phyloP scores from a whole-genome alignment of 2,888 invertebrate genomes.

The Heliconius charithonia region DNA sequence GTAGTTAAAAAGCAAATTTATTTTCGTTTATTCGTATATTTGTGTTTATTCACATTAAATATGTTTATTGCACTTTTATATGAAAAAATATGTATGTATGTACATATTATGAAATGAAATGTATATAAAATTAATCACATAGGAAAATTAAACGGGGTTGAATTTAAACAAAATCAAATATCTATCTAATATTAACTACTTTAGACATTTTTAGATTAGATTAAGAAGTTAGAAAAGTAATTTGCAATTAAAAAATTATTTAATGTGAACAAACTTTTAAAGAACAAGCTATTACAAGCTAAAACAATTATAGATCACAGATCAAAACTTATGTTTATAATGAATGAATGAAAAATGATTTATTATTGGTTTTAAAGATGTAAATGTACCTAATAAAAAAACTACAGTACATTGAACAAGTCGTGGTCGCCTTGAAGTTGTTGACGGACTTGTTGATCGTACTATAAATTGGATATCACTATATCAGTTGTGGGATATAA shows the following conservation, averaged over 20 bases:
- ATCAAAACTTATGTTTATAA: conserved; percentile 44
- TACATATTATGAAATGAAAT: too few relatives aligned
- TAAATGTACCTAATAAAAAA: neutral
- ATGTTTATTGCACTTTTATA: neutral
- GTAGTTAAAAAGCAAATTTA: neutral
- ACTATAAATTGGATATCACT: neutral
- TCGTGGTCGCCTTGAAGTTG: too few relatives aligned
- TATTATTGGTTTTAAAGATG: neutral
- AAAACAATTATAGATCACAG: conserved; percentile 55
- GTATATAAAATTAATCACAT: too few relatives aligned
- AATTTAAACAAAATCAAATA: too few relatives aligned
- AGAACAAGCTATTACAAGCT: conserved; percentile 35
- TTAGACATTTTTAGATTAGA: too few relatives aligned
- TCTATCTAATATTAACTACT: too few relatives aligned
- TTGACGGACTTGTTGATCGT: neutral
- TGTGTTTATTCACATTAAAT: conserved; percentile 20
- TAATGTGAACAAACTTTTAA: conserved; percentile 10
- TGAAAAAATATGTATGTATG: neutral
- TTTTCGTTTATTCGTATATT: too few relatives aligned
- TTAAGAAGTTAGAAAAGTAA: too few relatives aligned
- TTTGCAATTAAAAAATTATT: neutral
- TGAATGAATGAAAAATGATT: conserved; percentile 2
- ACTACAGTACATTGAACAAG: too few relatives aligned
- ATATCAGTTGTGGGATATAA: neutral
- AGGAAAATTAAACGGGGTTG: too few relatives aligned